phyloP scores from a whole-genome alignment of 2,888 invertebrate genomes.

The Tetropium fuscum region DNA sequence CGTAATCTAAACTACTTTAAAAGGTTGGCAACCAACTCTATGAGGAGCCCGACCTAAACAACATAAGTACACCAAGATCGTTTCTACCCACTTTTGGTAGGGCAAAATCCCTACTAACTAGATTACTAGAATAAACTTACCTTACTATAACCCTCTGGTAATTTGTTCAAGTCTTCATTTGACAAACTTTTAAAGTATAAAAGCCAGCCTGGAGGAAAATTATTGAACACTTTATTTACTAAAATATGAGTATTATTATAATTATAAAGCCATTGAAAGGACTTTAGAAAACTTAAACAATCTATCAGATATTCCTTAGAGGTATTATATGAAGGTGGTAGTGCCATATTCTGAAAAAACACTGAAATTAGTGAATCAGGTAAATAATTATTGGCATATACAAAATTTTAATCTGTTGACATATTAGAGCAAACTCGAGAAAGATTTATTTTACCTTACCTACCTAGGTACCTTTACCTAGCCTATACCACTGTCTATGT shows the following conservation, averaged over 20 bases:
- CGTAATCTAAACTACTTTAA: too few relatives aligned
- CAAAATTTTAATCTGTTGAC: conserved; percentile 4
- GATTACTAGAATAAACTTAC: conserved; percentile 33
- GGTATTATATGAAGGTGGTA: conserved; percentile 54
- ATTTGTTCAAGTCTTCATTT: conserved; percentile 66
- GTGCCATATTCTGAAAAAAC: conserved; percentile 57
- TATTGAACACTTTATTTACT: conserved; percentile 68
- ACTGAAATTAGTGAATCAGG: conserved; percentile 8
- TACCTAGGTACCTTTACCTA: too few relatives aligned
- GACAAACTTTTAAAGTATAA: conserved; percentile 63
- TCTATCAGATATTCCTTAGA: conserved; percentile 69
- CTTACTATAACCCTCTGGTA: conserved; percentile 58
- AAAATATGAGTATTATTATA: conserved; percentile 76
- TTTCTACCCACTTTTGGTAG: not conserved
- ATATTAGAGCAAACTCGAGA: not conserved
- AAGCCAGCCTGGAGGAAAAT: conserved; percentile 70
- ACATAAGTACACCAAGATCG: not conserved
- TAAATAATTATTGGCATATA: not conserved
- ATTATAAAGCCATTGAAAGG: conserved; percentile 74
- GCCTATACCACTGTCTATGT: too few relatives aligned
- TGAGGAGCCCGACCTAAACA: too few relatives aligned
- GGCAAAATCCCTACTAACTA: not conserved
- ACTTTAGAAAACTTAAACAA: conserved; percentile 70
- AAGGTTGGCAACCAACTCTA: too few relatives aligned
- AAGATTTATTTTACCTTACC: too few relatives aligned